Evolutionary conservation across 2,113 vertebrate species (phyloP).

Genomic region (Sebastes schlegelii): DNA sequence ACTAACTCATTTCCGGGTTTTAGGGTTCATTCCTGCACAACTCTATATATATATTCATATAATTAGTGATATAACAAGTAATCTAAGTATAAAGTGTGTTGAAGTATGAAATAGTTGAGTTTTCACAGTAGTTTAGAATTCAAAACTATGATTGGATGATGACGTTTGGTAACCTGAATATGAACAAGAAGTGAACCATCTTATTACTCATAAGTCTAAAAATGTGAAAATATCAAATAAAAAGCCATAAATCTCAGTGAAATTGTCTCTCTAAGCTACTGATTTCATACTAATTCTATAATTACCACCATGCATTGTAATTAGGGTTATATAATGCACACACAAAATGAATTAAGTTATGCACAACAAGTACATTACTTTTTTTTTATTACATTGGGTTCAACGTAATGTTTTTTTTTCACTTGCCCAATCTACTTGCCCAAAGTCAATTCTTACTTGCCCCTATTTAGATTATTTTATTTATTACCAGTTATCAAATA

Average conservation of each 20-base stretch:
- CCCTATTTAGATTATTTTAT: too few species aligned
- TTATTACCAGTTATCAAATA: too few species aligned
- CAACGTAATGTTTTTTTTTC: too few species aligned
- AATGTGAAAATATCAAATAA: background rate
- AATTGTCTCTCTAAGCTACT: slow-evolving; percentile 24
- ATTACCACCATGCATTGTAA: slow-evolving; percentile 24
- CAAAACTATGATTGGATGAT: background rate
- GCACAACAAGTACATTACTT: background rate
- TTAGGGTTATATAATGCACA: slow-evolving; percentile 24
- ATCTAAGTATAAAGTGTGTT: background rate
- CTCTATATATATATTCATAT: background rate
- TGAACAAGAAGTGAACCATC: background rate
- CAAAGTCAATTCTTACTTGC: too few species aligned
- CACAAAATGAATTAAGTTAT: slow-evolving; percentile 8
- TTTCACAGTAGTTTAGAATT: background rate
- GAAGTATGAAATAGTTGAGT: background rate
- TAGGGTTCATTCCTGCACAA: too few species aligned
- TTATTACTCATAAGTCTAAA: too few species aligned
- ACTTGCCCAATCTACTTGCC: too few species aligned
- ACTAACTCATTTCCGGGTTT: too few species aligned
- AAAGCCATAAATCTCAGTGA: background rate
- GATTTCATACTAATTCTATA: slow-evolving; percentile 2
- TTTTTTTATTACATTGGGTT: slow-evolving; percentile 8
- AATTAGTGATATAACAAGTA: background rate
- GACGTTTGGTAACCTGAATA: background rate